Percentiles rank a stretch among this genome's conserved stretches.
Evolutionary conservation across 2,888 invertebrate genomes (phyloP).

Genomic region (Dasysyrphus albostriatus): DNA sequence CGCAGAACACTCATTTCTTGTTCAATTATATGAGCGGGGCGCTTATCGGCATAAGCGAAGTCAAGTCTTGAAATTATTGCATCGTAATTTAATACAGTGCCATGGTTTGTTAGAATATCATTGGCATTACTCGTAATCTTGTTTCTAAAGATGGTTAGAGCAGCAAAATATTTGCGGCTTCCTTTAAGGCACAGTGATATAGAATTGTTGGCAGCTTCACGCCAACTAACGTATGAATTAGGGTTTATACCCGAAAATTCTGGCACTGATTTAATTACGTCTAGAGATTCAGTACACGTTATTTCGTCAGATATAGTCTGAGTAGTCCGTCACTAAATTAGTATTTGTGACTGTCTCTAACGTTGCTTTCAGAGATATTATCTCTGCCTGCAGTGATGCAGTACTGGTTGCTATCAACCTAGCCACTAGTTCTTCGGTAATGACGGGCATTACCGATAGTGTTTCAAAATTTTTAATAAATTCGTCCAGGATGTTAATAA

Average conservation of each 20-base stretch:
- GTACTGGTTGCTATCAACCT: conserved; percentile 8
- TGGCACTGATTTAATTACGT: not conserved
- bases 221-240: not conserved
- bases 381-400: not conserved
- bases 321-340: not conserved
- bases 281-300: not conserved
- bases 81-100: not conserved
- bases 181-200: not conserved
- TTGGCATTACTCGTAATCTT: not conserved
- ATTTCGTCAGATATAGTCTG: not conserved
- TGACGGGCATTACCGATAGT: not conserved
- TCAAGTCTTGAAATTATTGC: conserved; percentile 8
- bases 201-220: not conserved
- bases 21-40: not conserved
- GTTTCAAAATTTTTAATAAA: not conserved
- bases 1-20: not conserved
- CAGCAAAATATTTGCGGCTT: not conserved
- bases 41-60: conserved; percentile 9
- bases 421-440: not conserved
- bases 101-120: not conserved
- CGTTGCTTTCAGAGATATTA: too few relatives aligned
- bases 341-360: not conserved
- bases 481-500: too few relatives aligned
- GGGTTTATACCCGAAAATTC: not conserved
- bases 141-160: not conserved